phyloP scores from a whole-genome alignment of 1,140 invertebrate species.

The Lerema accius region DNA sequence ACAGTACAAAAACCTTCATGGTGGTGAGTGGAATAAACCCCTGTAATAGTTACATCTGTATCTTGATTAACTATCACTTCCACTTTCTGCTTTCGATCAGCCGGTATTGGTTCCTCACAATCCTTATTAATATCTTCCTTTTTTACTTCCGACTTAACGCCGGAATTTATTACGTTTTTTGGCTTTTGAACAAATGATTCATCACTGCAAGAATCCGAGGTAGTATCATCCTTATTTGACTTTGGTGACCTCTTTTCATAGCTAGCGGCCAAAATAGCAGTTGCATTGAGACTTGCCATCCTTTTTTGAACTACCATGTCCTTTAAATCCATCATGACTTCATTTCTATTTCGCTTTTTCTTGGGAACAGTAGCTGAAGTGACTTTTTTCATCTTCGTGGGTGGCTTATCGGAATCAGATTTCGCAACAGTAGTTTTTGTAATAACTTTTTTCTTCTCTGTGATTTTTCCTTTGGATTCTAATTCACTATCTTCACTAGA shows the following conservation, averaged over 20 bases:
- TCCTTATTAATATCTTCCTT: conserved; percentile 83
- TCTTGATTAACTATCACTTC: conserved; percentile 91
- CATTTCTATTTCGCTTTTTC: conserved; percentile 82
- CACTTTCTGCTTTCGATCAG: conserved; percentile 84
- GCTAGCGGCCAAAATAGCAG: conserved; percentile 95
- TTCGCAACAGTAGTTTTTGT: conserved; percentile 76
- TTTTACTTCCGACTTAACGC: conserved; percentile 81
- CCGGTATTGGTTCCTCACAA: conserved; percentile 80
- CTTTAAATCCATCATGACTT: conserved; percentile 92
- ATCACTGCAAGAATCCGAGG: conserved; percentile 81
- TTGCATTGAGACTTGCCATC: conserved; percentile 96
- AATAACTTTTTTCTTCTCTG: conserved; percentile 71
- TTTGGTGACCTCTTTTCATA: conserved; percentile 90
- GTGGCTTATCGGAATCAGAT: conserved; percentile 68
- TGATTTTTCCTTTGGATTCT: conserved; percentile 67
- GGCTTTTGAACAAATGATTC: conserved; percentile 79
- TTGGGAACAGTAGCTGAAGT: conserved; percentile 63
- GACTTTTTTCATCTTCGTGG: conserved; percentile 72
- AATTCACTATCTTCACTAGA: conserved; percentile 81
- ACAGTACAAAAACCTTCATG: conserved; percentile 93
- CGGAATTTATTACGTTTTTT: conserved; percentile 76
- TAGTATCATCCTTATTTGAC: conserved; percentile 82
- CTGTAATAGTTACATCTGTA: conserved; percentile 93
- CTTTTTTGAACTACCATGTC: conserved; percentile 94
- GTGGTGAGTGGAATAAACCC: conserved; percentile 88